phyloP scores from a whole-genome alignment of 1,140 invertebrate species.

The Augochlora pura region DNA sequence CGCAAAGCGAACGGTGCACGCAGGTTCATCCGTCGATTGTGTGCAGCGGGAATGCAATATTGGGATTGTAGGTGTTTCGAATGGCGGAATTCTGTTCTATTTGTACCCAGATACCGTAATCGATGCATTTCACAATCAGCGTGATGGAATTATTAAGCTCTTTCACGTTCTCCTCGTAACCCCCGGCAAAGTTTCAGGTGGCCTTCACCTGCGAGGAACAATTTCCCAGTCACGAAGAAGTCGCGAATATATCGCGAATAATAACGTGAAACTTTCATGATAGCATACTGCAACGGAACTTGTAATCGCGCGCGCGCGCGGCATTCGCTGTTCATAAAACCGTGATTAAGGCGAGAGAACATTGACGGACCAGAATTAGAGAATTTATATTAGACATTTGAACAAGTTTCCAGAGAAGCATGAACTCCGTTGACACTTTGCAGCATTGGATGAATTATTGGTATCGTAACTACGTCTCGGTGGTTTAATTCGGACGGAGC shows the following conservation, averaged over 20 bases:
- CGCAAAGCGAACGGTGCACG: too few relatives aligned
- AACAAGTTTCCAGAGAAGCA: too few relatives aligned
- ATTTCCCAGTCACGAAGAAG: slow-evolving; percentile 20
- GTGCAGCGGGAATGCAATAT: background rate
- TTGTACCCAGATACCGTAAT: too few relatives aligned
- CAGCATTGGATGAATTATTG: too few relatives aligned
- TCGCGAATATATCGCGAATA: background rate
- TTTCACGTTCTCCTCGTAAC: background rate
- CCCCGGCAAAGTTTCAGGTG: background rate
- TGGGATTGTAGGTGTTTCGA: background rate
- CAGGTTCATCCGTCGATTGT: background rate
- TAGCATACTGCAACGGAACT: background rate
- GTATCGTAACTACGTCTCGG: too few relatives aligned
- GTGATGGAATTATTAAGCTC: background rate
- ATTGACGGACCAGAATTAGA: too few relatives aligned
- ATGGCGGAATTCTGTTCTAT: background rate
- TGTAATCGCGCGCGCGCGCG: background rate
- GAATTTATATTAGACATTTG: too few relatives aligned
- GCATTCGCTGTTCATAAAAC: background rate
- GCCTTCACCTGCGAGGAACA: background rate
- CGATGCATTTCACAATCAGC: background rate
- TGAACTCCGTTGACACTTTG: too few relatives aligned
- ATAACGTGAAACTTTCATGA: background rate
- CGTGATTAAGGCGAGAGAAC: background rate
- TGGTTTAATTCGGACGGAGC: too few relatives aligned